These are phyloP conservation scores for Trogon surrucura DNA, from an alignment of 2,113 vertebrate species.

Conservation along the genomic window DNA sequence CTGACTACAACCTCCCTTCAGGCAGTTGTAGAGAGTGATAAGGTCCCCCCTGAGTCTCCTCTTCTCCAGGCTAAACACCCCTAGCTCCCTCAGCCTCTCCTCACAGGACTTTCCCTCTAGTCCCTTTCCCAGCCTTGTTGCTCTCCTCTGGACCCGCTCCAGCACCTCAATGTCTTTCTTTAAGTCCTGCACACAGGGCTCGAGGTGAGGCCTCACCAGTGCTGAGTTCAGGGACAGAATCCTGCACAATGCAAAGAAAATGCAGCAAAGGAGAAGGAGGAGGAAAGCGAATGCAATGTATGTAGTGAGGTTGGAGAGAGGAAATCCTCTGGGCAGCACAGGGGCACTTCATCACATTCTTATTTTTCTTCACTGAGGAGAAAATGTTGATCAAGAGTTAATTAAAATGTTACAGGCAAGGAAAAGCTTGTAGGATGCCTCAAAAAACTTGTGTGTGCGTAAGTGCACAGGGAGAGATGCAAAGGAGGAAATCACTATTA, in stretches of 20 bases:
- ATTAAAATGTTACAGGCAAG: neutral
- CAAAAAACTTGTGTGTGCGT: neutral
- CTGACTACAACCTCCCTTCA: too few species aligned
- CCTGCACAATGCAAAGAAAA: neutral
- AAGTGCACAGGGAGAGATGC: neutral
- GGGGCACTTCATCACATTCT: accelerated
- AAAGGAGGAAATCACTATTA: neutral
- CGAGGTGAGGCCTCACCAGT: too few species aligned
- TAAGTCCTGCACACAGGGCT: too few species aligned
- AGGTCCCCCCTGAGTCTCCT: too few species aligned
- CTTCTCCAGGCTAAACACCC: too few species aligned
- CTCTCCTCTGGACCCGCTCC: too few species aligned
- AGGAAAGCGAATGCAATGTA: accelerated
- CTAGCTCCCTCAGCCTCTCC: too few species aligned
- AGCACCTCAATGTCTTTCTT: too few species aligned
- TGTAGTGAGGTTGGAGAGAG: neutral
- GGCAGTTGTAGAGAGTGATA: too few species aligned
- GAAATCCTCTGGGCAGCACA: neutral
- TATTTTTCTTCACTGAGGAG: neutral
- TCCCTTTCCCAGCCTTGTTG: too few species aligned
- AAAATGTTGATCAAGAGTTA: neutral
- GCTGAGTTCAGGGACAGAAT: too few species aligned
- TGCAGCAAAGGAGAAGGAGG: neutral
- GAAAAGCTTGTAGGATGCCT: neutral
- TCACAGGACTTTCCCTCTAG: too few species aligned